phyloP scores from a whole-genome alignment of 1,140 invertebrate species.

The Piezodorus guildinii region DNA sequence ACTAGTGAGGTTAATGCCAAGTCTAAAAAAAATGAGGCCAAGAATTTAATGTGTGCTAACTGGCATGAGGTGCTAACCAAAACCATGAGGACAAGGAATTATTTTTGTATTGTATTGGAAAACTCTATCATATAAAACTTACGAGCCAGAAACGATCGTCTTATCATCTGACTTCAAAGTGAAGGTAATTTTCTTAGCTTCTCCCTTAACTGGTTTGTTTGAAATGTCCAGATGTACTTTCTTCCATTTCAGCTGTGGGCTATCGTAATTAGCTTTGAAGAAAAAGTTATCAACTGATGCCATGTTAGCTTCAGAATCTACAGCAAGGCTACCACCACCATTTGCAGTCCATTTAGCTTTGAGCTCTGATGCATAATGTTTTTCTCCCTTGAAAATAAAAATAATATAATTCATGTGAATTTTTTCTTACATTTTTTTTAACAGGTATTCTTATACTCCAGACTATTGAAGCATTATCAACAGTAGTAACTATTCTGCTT shows the following conservation, averaged over 20 bases:
- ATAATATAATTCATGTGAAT: not conserved
- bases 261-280: conserved; percentile 49
- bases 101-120: not conserved
- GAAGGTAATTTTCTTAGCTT: conserved; percentile 30
- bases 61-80: too few relatives aligned
- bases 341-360: conserved; percentile 26
- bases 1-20: too few relatives aligned
- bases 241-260: conserved; percentile 49
- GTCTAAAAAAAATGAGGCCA: too few relatives aligned
- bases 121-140: not conserved
- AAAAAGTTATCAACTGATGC: conserved; percentile 50
- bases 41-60: too few relatives aligned
- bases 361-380: conserved; percentile 16
- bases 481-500: too few relatives aligned
- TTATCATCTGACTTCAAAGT: conserved; percentile 47
- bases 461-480: too few relatives aligned
- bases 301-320: conserved; percentile 42
- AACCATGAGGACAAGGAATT: too few relatives aligned
- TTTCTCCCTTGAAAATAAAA: conserved; percentile 18
- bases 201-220: conserved; percentile 37
- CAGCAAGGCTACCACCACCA: conserved; percentile 29
- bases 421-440: not conserved
- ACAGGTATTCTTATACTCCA: too few relatives aligned
- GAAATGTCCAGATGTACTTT: conserved; percentile 50
- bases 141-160: conserved; percentile 47